Evolutionary conservation across 2,113 vertebrate genomes (phyloP), one percentile per base, ranked within the genome.

Genomic region (Illadopsis cleaveri): DNA sequence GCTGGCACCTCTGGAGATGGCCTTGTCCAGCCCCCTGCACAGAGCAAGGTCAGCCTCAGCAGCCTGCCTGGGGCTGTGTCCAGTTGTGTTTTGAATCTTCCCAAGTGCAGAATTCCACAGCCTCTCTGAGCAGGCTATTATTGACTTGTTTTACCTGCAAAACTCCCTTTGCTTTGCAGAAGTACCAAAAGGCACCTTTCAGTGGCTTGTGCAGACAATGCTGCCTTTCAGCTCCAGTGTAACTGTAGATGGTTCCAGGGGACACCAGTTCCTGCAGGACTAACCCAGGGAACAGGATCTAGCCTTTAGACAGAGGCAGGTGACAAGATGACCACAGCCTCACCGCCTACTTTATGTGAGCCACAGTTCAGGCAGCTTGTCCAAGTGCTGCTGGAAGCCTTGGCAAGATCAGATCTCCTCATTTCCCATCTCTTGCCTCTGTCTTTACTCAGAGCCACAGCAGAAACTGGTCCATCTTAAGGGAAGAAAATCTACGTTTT

Each of bases 41-140:
- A 57, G 53, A 51, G 30, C 37, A 65, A 77, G n/a, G n/a, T 21
- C 37, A 83, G 10, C 13, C 70, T 48, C 37, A 80, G 37, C 51
- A 89, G 35, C 66, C 53, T 33, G 15, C 48, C 17, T 0, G 0
- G 19, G 61, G 17, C 42, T 81, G 50, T 2, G 0, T 14, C 50
- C n/a, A 24, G n/a, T 15, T 28, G 7, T n/a, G 42, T 37, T 84
- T 66, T 62, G 38, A 76, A 12, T 58, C 42, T 45, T 62, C 51
- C 33, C 45, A 64, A 44, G 30, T 1, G 3, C 9, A 10, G 57
- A 76, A 58, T 14, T 88, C 51, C 45, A 19, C 33, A 35, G 11
- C 11, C 23, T 54, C 30, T 80, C 48, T 6, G 3, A 44, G 56
- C 0, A 2, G 28, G 25, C 60, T 77, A 15, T 60, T 57, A 28